These are phyloP conservation scores for Penaeus indicus DNA, from an alignment of 1,140 invertebrate genomes.

Conservation along the genomic window DNA sequence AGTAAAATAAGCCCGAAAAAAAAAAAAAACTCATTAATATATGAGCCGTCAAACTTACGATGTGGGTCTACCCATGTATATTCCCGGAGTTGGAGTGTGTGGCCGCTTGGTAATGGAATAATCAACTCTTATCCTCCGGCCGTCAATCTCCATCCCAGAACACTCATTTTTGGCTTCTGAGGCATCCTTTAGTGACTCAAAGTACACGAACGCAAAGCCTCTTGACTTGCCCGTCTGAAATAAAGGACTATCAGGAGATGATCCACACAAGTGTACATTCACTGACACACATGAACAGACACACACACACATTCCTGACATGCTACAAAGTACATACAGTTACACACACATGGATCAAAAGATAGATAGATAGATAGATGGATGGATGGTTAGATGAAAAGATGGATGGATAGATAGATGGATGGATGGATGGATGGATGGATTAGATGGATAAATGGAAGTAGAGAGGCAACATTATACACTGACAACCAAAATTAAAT, in stretches of 20 bases:
- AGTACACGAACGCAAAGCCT: constrained; percentile 98
- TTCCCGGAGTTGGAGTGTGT: constrained; percentile 97
- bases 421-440: too few species aligned
- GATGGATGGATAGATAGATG: too few species aligned
- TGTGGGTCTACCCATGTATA: constrained; percentile 97
- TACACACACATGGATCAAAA: neutral
- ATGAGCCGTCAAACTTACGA: constrained; percentile 72
- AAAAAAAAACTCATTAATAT: neutral
- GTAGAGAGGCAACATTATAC: too few species aligned
- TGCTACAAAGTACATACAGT: neutral
- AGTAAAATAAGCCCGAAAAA: neutral
- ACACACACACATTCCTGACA: neutral
- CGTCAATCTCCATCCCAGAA: constrained; percentile 94
- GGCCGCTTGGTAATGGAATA: constrained; percentile 97
- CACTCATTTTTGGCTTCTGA: constrained; percentile 94
- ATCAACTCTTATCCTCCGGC: constrained; percentile 89
- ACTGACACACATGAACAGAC: neutral
- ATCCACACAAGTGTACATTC: neutral
- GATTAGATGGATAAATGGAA: too few species aligned
- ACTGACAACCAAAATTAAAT: neutral
- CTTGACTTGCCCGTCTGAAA: constrained; percentile 87
- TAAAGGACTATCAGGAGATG: neutral
- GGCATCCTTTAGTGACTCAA: constrained; percentile 88
- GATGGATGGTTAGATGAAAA: too few species aligned
- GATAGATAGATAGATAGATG: too few species aligned